phyloP scores from a whole-genome alignment of 2,888 invertebrate genomes.

The Orthosia gracilis region DNA sequence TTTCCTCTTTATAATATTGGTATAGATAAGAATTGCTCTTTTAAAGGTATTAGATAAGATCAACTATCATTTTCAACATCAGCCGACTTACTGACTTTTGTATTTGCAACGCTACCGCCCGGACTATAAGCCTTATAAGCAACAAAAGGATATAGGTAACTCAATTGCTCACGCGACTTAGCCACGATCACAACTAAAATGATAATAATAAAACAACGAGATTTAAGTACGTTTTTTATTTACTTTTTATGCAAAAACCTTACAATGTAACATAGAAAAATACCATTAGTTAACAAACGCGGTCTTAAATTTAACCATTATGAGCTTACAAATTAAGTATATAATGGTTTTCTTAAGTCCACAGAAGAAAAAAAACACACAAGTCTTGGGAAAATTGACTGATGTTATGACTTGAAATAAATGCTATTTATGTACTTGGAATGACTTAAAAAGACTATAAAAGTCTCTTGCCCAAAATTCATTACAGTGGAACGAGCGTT shows the following conservation, averaged over 20 bases:
- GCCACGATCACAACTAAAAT: neutral
- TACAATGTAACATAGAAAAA: constrained; percentile 19
- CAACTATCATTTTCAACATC: no score
- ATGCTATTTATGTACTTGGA: constrained; percentile 26
- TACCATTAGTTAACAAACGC: constrained; percentile 36
- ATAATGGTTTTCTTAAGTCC: neutral
- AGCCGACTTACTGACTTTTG: no score
- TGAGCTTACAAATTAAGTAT: constrained; percentile 8
- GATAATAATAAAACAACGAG: neutral
- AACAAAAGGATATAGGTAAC: no score
- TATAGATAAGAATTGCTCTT: no score
- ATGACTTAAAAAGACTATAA: no score
- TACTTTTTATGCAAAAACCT: constrained; percentile 35
- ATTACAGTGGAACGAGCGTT: no score
- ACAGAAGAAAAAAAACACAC: neutral
- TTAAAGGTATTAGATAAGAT: no score
- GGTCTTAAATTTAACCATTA: constrained; percentile 25
- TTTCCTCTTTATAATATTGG: no score
- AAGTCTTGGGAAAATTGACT: neutral
- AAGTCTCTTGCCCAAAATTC: no score
- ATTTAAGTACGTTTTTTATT: constrained; percentile 60
- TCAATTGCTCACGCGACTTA: no score
- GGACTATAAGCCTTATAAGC: no score
- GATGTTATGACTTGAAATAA: constrained; percentile 16
- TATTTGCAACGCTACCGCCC: no score